These are phyloP conservation scores for Oreotrochilus melanogaster DNA, from an alignment of 2,113 vertebrate genomes.

Conservation along the genomic window DNA sequence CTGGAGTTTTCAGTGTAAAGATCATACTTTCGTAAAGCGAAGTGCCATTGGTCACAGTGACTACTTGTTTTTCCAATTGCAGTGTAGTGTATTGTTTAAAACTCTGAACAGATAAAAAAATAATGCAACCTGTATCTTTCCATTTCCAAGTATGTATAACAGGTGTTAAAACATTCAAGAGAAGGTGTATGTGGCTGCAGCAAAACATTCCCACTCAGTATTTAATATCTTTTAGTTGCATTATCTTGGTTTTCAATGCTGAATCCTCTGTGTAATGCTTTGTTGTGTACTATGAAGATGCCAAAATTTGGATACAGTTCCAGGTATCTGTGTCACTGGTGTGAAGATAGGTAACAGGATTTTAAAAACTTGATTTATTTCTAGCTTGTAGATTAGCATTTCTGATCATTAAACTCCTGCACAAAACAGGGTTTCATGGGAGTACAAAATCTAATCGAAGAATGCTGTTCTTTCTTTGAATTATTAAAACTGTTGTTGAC, in stretches of 20 bases:
- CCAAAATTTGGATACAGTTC: neutral
- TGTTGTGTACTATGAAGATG: neutral
- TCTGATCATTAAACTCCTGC: neutral
- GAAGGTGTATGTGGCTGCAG: neutral
- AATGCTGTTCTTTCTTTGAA: neutral
- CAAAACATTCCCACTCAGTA: neutral
- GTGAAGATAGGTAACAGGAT: neutral
- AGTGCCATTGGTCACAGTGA: fast-evolving
- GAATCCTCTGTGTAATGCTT: neutral
- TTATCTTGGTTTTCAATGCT: neutral
- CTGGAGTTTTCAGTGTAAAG: neutral
- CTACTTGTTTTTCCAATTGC: neutral
- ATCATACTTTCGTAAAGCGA: neutral
- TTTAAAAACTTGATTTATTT: neutral
- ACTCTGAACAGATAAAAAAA: neutral
- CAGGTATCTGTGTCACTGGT: neutral
- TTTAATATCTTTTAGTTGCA: neutral
- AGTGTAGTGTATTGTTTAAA: neutral
- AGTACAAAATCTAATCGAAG: neutral
- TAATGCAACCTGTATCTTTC: neutral
- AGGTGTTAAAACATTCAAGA: neutral
- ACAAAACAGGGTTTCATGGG: neutral
- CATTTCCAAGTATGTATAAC: neutral
- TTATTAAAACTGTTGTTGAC: neutral
- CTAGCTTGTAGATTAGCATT: neutral